These are phyloP conservation scores for Axinella damicornis DNA, from an alignment of 37 sponge, comb jelly and placozoan species.

Conservation along the genomic window DNA sequence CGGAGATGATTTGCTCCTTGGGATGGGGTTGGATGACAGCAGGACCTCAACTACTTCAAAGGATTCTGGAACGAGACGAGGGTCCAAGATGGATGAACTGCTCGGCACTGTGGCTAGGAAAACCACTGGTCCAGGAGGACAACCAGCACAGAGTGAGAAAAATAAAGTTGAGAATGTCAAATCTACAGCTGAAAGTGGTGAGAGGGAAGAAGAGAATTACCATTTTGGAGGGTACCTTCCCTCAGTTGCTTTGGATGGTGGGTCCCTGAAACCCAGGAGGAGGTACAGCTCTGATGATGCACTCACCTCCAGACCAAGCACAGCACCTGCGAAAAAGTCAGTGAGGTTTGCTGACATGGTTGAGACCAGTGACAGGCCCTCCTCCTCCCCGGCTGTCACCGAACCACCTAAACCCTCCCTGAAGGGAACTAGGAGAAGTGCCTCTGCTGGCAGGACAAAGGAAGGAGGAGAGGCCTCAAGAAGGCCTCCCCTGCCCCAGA, in stretches of 20 bases:
- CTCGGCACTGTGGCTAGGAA: conserved; percentile 5
- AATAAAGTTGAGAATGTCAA: not conserved
- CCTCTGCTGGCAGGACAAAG: not conserved
- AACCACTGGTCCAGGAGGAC: not conserved
- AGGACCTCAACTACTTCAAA: not conserved
- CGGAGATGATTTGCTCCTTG: conserved; percentile 58
- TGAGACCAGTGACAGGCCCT: not conserved
- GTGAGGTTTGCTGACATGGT: conserved; percentile 61
- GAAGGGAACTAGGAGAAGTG: not conserved
- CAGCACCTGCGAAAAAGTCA: conserved; percentile 58
- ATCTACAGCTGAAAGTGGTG: not conserved
- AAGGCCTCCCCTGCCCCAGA: not conserved
- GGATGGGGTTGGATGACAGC: conserved; percentile 36
- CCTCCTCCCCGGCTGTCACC: conserved; percentile 13
- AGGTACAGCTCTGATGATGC: not conserved
- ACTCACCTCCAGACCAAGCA: not conserved
- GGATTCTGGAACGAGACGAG: not conserved
- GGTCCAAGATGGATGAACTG: conserved; percentile 29
- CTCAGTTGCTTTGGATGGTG: conserved; percentile 8
- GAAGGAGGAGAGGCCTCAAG: not conserved
- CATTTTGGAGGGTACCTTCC: conserved; percentile 74
- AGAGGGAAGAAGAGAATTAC: conserved; percentile 38
- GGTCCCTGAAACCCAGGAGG: conserved; percentile 3
- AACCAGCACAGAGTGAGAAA: not conserved
- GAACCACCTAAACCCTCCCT: not conserved